phyloP scores from a whole-genome alignment of 1,140 invertebrate genomes.

The Elysia chlorotica region DNA sequence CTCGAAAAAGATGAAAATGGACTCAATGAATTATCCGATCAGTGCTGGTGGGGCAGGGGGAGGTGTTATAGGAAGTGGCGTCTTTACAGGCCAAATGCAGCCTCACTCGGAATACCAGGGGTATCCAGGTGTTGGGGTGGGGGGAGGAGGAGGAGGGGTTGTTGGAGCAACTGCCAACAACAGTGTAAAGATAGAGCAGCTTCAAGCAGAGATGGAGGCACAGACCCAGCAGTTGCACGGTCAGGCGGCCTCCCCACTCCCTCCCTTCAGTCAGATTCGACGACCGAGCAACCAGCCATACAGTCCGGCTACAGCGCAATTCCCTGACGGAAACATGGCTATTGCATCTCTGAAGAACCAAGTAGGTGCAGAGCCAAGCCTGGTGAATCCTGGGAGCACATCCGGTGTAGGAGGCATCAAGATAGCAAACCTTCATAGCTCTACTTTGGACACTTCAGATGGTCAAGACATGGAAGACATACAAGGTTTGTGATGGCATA shows the following conservation, averaged over 20 bases:
- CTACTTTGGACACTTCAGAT: background rate
- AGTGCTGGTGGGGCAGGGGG: no score
- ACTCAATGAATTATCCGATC: no score
- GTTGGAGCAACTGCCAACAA: no score
- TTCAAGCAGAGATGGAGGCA: background rate
- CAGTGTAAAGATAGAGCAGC: no score
- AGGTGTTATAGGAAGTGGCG: no score
- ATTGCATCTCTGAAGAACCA: slow-evolving; percentile 6
- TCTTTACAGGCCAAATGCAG: no score
- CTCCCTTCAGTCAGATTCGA: slow-evolving; percentile 17
- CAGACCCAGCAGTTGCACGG: background rate
- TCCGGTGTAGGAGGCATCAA: background rate
- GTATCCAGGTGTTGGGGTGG: no score
- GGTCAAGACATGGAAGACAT: background rate
- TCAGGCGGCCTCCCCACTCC: slow-evolving; percentile 18
- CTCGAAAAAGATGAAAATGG: slow-evolving; percentile 7
- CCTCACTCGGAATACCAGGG: no score
- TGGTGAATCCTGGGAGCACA: background rate
- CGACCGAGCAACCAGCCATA: background rate
- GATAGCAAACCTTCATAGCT: background rate
- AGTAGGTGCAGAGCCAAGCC: background rate
- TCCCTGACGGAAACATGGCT: background rate
- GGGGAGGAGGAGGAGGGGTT: no score
- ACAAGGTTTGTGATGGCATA: background rate
- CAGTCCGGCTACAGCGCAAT: slow-evolving; percentile 5